Evolutionary conservation across 2,888 invertebrate species (phyloP).

Genomic region (Mechanitis mazaeus): DNA sequence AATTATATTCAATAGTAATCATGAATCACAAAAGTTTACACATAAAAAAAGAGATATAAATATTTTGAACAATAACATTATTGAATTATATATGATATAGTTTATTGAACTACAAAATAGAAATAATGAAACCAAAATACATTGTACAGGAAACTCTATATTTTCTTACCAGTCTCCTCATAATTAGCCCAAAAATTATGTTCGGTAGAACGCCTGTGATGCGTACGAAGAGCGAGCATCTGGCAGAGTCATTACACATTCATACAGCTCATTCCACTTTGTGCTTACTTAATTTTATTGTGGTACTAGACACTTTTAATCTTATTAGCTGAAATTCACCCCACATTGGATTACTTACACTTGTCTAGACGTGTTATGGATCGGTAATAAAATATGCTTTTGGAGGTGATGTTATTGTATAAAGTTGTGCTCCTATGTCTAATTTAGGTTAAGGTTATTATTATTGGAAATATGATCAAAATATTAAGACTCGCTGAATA

Average conservation of each 20-base stretch:
- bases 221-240: conserved; percentile 19
- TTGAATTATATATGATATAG: too few species aligned
- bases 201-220: conserved; percentile 11
- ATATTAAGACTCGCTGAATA: not conserved
- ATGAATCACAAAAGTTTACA: too few species aligned
- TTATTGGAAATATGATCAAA: not conserved
- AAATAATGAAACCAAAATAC: not conserved
- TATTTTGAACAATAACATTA: too few species aligned
- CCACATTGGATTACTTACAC: conserved; percentile 27
- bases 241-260: conserved; percentile 25
- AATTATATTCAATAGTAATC: too few species aligned
- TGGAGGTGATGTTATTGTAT: not conserved
- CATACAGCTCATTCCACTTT: conserved; percentile 19
- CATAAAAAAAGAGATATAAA: too few species aligned
- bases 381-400: conserved; percentile 12
- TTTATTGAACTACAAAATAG: not conserved
- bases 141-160: not conserved
- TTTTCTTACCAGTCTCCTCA: conserved; percentile 8
- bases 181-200: conserved; percentile 18
- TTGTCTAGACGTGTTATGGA: conserved; percentile 19
- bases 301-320: conserved; percentile 25
- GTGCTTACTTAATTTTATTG: conserved; percentile 26
- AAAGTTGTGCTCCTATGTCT: not conserved
- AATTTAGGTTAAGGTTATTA: not conserved
- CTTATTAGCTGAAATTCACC: conserved; percentile 24